Percentiles rank a stretch among this genome's conserved stretches.
Evolutionary conservation across 2,888 invertebrate genomes (phyloP).

Genomic region (Scelioninae gen. 2): DNA sequence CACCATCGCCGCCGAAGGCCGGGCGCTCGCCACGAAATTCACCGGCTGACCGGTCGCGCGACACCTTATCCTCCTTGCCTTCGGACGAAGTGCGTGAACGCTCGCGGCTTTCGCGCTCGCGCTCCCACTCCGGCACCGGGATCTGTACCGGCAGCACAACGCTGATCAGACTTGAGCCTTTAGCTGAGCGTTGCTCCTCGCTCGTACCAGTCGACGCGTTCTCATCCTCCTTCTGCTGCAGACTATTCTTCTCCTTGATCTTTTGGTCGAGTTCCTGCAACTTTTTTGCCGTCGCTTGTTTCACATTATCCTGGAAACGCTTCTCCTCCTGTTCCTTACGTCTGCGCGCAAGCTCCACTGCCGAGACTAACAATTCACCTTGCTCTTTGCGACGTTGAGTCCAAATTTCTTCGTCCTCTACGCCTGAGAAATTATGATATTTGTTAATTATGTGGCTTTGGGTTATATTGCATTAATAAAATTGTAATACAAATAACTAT

Average conservation of each 20-base stretch:
- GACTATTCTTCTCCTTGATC: slow-evolving; percentile 78
- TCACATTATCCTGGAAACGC: slow-evolving; percentile 81
- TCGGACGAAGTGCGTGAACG: slow-evolving; percentile 72
- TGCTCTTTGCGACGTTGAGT: slow-evolving; percentile 83
- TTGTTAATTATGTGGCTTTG: too few relatives aligned
- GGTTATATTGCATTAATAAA: too few relatives aligned
- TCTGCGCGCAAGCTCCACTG: slow-evolving; percentile 88
- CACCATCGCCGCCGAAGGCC: slow-evolving; percentile 69
- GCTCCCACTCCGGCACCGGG: slow-evolving; percentile 78
- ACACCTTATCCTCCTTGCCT: slow-evolving; percentile 58
- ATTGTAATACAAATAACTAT: too few relatives aligned
- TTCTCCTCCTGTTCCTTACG: slow-evolving; percentile 93
- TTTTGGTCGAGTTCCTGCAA: slow-evolving; percentile 83
- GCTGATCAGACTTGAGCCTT: slow-evolving; percentile 74
- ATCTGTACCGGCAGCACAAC: slow-evolving; percentile 76
- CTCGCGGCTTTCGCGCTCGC: slow-evolving; percentile 75
- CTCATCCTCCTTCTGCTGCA: slow-evolving; percentile 69
- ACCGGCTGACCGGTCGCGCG: slow-evolving; percentile 61
- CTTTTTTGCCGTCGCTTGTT: slow-evolving; percentile 80
- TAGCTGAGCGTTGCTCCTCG: slow-evolving; percentile 69
- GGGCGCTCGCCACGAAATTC: slow-evolving; percentile 63
- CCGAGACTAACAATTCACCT: slow-evolving; percentile 84
- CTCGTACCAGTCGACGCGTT: slow-evolving; percentile 52
- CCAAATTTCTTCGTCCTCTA: slow-evolving; percentile 82
- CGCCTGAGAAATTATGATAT: too few relatives aligned